Conservation (phyloP, 2,888 invertebrate genomes). For the Plagodis dolabraria region DNA sequence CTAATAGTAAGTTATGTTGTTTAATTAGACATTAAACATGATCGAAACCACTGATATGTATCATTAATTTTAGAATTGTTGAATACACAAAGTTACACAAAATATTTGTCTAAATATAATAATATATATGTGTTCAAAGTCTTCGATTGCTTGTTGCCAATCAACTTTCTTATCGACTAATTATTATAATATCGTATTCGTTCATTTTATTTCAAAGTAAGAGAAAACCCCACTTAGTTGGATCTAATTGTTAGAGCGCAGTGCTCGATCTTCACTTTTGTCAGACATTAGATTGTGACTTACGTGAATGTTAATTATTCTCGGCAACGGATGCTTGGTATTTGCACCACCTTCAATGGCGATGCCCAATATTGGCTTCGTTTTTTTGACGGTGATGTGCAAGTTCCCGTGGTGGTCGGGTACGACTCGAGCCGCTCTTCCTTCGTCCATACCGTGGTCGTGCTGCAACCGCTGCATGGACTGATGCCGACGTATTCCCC, state of each 20-base stretch:
- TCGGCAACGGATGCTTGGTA: slow-evolving; percentile 96
- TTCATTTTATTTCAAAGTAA: too few species aligned
- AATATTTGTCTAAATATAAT: too few species aligned
- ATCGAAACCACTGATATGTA: too few species aligned
- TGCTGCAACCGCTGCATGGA: slow-evolving; percentile 90
- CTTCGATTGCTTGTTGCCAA: too few species aligned
- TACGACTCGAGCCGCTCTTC: slow-evolving; percentile 87
- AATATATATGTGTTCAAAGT: too few species aligned
- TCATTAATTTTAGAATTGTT: too few species aligned
- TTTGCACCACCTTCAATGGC: slow-evolving; percentile 99
- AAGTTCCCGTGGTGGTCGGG: slow-evolving; percentile 95
- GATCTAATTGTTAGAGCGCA: neutral
- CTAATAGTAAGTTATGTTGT: too few species aligned
- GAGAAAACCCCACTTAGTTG: too few species aligned
- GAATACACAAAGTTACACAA: too few species aligned
- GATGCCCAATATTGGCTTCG: slow-evolving; percentile 96
- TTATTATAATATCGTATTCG: too few species aligned
- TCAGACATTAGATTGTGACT: slow-evolving; percentile 61
- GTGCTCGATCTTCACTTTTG: neutral
- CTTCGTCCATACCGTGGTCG: slow-evolving; percentile 82
- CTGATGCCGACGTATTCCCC: slow-evolving; percentile 89
- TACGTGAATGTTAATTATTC: slow-evolving; percentile 98
- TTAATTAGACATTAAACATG: too few species aligned
- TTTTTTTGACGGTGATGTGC: slow-evolving; percentile 95
- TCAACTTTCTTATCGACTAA: too few species aligned